phyloP scores from a whole-genome alignment of 1,140 invertebrate genomes.

The Drosophila malerkotliana region DNA sequence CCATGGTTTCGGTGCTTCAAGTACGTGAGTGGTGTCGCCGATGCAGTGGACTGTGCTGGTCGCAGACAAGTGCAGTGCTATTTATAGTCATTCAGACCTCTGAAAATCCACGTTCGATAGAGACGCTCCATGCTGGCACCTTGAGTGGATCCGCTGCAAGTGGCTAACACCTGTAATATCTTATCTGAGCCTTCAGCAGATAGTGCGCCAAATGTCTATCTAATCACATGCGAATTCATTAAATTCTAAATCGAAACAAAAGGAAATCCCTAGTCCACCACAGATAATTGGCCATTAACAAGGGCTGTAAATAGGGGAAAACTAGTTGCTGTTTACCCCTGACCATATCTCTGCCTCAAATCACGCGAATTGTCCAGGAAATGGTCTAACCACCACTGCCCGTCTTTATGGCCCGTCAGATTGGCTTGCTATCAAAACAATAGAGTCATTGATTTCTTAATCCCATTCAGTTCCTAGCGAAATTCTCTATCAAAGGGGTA shows the following conservation, averaged over 20 bases:
- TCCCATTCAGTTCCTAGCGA: neutral
- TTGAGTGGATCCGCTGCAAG: slow-evolving; percentile 57
- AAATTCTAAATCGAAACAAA: slow-evolving; percentile 31
- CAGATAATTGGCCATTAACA: slow-evolving; percentile 3
- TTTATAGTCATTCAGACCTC: slow-evolving; percentile 56
- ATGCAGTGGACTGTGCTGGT: slow-evolving; percentile 20
- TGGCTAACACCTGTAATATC: slow-evolving; percentile 53
- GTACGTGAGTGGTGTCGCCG: neutral
- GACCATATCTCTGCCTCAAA: slow-evolving; percentile 27
- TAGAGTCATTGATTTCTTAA: slow-evolving; percentile 9
- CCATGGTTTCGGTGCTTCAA: slow-evolving; percentile 64
- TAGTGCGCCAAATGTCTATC: slow-evolving; percentile 28
- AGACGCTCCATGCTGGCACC: slow-evolving; percentile 9
- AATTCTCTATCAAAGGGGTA: too few species aligned
- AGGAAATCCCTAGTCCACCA: slow-evolving; percentile 19
- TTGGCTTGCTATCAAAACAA: neutral
- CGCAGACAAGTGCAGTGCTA: slow-evolving; percentile 14
- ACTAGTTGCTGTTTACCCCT: slow-evolving; percentile 14
- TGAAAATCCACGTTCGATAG: neutral
- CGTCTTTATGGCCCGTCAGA: slow-evolving; percentile 4
- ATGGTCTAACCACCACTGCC: slow-evolving; percentile 2
- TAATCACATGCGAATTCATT: slow-evolving; percentile 25
- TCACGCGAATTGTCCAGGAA: slow-evolving; percentile 23
- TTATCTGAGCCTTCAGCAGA: slow-evolving; percentile 47
- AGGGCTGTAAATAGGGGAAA: slow-evolving; percentile 21